phyloP scores from a whole-genome alignment of 1,140 invertebrate species.

The Agrilus planipennis region DNA sequence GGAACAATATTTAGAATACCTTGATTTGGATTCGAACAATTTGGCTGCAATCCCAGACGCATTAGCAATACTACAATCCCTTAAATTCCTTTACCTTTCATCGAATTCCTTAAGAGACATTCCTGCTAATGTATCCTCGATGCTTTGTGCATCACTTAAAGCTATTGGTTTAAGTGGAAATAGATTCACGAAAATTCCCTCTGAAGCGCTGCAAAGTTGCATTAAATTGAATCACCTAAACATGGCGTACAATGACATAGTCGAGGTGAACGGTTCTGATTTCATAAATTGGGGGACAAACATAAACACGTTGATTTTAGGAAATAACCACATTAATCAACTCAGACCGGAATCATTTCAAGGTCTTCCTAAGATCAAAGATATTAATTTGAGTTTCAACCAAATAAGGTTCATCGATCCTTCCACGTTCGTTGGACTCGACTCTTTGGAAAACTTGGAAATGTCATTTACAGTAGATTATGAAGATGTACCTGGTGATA shows the following conservation, averaged over 20 bases:
- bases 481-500: slow-evolving; percentile 61
- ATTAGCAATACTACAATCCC: slow-evolving; percentile 47
- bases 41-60: slow-evolving; percentile 55
- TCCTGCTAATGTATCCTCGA: slow-evolving; percentile 41
- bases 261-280: slow-evolving; percentile 57
- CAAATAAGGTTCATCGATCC: slow-evolving; percentile 65
- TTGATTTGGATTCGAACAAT: slow-evolving; percentile 74
- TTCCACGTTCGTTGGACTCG: slow-evolving; percentile 60
- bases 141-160: slow-evolving; percentile 49
- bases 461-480: slow-evolving; percentile 72
- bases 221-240: slow-evolving; percentile 68
- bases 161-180: slow-evolving; percentile 73
- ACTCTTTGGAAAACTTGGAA: slow-evolving; percentile 69
- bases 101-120: slow-evolving; percentile 61
- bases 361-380: slow-evolving; percentile 56
- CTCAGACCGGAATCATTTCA: slow-evolving; percentile 62
- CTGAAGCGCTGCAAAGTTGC: slow-evolving; percentile 51
- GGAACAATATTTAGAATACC: slow-evolving; percentile 60
- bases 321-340: slow-evolving; percentile 72
- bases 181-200: slow-evolving; percentile 58
- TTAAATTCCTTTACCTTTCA: slow-evolving; percentile 72
- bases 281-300: slow-evolving; percentile 68
- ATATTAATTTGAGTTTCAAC: slow-evolving; percentile 82
- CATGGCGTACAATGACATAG: slow-evolving; percentile 76
- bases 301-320: slow-evolving; percentile 68